Base-by-base conservation (phyloP, 2,797 vertebrate species). In the Liparis tanakae region DNA sequence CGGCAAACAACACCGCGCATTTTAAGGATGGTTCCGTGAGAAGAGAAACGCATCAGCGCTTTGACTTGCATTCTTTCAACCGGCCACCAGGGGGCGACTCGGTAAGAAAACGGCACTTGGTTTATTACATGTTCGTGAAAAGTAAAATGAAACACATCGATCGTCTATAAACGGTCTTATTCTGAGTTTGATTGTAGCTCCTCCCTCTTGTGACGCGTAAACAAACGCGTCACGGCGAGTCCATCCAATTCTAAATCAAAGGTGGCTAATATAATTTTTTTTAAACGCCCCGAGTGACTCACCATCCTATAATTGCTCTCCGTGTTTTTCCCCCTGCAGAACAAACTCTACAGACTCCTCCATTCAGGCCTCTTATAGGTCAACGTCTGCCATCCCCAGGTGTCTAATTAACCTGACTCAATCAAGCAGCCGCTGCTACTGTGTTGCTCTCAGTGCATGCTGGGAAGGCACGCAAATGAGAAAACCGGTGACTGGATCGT, bases 391-490 rank as follows among this genome's bases (percentile, higher is more conserved):
- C 53, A 71, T 60, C 75, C 44, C 68, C 37, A 0, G 56, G 68
- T 50, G 76, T 62, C 43, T 84, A 76, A 85, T 88, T 75, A 86
- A 77, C 68, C 39, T 14, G 39, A 41, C 39, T 41, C 39, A 30
- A 41, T 41, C 39, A 68, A 17, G 41, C 57, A 56, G 48, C 61
- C 33, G 18, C 60, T 67, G 33, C 51, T 22, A 0, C 37, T 30
- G 50, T 25, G 5, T 9, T n/a, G 33, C 64, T 67, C 25, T 57
- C 3, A 5, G 6, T 63, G 37, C 56, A 66, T 34, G 65, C 62
- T 7, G 44, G 46, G 53, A 41, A 44, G 22, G 43, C 7, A 50
- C 2, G 33, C 6, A 44, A 15, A 44, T 44, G 43, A 44, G 14
- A 44, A 44, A 15, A 34, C 10, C 5, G 10, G 12, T 12, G 37